Evolutionary conservation across 2,888 invertebrate genomes (phyloP).

Genomic region (Amaurobius ferox): DNA sequence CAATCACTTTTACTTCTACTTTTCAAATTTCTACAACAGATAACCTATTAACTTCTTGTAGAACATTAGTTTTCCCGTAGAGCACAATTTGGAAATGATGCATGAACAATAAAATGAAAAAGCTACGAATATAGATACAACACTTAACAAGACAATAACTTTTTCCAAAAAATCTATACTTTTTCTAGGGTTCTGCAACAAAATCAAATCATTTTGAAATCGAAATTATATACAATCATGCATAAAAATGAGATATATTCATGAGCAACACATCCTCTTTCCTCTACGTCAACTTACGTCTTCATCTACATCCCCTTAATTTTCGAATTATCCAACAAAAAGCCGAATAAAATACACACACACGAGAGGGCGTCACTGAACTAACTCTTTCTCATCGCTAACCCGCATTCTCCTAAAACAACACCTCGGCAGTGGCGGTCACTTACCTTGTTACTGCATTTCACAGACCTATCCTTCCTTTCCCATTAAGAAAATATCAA

Average conservation of each 20-base stretch:
- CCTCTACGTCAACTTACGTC: neutral
- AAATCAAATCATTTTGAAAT: no score
- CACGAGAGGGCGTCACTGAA: neutral
- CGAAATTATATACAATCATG: no score
- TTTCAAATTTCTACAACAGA: no score
- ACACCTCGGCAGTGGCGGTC: slow-evolving; percentile 31
- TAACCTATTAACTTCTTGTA: no score
- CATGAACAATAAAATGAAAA: no score
- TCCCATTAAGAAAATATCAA: slow-evolving; percentile 38
- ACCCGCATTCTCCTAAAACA: slow-evolving; percentile 30
- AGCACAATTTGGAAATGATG: no score
- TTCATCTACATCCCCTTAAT: slow-evolving; percentile 6
- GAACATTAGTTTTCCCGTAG: no score
- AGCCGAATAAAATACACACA: neutral
- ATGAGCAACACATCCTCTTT: neutral
- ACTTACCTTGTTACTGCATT: slow-evolving; percentile 18
- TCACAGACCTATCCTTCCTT: slow-evolving; percentile 39
- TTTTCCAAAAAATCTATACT: no score
- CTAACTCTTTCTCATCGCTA: neutral
- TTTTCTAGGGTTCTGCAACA: no score
- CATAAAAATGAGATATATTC: neutral
- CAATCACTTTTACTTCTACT: no score
- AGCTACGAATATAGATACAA: no score
- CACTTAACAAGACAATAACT: no score
- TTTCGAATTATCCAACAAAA: slow-evolving; percentile 12